Evolutionary conservation across 2,888 invertebrate genomes (phyloP), one percentile per base, ranked within the genome.

Genomic region (Diadromus collaris): DNA sequence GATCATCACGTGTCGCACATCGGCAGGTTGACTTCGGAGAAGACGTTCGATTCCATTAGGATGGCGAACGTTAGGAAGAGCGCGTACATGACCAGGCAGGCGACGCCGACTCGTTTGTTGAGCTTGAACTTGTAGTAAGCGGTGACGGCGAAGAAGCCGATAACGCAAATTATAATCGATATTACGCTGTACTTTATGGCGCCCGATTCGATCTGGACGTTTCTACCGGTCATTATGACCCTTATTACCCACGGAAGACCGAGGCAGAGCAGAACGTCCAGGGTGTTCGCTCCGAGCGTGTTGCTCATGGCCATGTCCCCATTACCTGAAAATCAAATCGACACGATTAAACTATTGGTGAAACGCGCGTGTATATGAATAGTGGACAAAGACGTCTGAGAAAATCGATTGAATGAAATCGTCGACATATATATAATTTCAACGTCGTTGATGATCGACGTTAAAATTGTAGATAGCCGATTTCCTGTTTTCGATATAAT

Each of bases 271-370:
- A 97, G 91, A 73, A 97, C 96, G 76, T 97, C 96, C 87, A 97
- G 91, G 0, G 96, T 96, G 87, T 97, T 97, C 0, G 96, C 96
- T 1, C 97, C 97, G 10, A 97, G 90, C 0, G 97, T 95, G 86
- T 97, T 97, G 7, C 97, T 97, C 27, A 97, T 95, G 0, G 97
- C 97, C 92, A 97, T 97, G 32, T 95, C 95, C 16, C 95, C 96
- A 89, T 96, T 94, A 81, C 96, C 97, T 97, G 87, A 56, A 92
- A 92, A 81, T 92, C 92, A 82, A 86, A 80, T 6, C 24, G 27
- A 16, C 1, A 56, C 54, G 19, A 46, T 46, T 38, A 38, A 16
- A 38, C 38, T 10, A 38, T 38, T 38, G 13, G 5, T 4, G 4
- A 16, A 16, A 38, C 4, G 4, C 16, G 38, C 38, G 4, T 16